Evolutionary conservation across 2,113 vertebrate genomes (phyloP).

Genomic region (Petrocephalus microphthalmus): DNA sequence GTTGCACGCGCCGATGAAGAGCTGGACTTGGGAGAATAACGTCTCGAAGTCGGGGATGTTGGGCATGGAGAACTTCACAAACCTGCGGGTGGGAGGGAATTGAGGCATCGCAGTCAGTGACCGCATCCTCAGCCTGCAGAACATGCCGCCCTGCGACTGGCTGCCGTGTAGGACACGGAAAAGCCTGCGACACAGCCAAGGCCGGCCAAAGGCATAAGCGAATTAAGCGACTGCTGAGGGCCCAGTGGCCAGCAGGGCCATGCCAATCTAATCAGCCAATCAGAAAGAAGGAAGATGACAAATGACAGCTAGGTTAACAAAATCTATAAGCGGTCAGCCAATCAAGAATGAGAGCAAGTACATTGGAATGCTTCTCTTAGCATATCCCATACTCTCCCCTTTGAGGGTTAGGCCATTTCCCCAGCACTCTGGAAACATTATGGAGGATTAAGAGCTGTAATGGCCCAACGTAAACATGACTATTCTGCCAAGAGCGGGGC

Average conservation of each 20-base stretch:
- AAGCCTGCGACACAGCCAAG: not conserved
- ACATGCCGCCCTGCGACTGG: not conserved
- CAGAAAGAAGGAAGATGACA: not conserved
- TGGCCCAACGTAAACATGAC: not conserved
- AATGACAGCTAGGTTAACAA: not conserved
- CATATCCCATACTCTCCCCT: not conserved
- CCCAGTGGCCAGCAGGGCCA: not conserved
- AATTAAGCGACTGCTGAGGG: not conserved
- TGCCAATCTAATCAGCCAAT: not conserved
- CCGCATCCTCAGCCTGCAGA: not conserved
- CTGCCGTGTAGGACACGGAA: not conserved
- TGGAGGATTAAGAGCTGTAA: not conserved
- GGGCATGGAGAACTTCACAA: slow-evolving; percentile 99
- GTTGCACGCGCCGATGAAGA: slow-evolving; percentile 98
- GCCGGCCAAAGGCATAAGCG: not conserved
- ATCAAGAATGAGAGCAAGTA: not conserved
- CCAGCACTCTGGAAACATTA: not conserved
- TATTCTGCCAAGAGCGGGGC: not conserved
- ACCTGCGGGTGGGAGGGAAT: slow-evolving; percentile 61
- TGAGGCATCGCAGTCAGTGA: not conserved
- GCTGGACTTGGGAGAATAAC: slow-evolving; percentile 95
- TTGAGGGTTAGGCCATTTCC: not conserved
- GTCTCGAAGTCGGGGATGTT: slow-evolving; percentile 99
- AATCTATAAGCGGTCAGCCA: not conserved
- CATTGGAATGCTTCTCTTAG: not conserved